These are phyloP conservation scores for Sialia sialis DNA, from an alignment of 2,113 vertebrate genomes.

Conservation along the genomic window DNA sequence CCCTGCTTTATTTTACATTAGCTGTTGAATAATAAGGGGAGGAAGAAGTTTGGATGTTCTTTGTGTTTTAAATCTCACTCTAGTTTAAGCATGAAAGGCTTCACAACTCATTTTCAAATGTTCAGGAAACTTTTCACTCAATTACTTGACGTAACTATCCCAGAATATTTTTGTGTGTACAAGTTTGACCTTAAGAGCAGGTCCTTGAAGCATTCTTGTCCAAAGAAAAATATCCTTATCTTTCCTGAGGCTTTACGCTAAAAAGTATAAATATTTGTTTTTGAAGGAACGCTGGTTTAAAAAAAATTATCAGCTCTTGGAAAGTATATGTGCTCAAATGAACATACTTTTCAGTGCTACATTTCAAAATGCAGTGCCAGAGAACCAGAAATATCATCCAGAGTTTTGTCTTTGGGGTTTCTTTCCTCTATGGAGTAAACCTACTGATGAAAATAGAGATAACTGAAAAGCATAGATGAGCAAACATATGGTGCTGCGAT, in stretches of 20 bases:
- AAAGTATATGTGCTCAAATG: neutral
- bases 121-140: neutral
- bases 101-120: neutral
- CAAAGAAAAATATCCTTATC: neutral
- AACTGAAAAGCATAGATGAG: neutral
- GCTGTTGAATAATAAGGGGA: neutral
- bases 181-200: neutral
- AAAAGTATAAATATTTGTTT: slow-evolving; percentile 7
- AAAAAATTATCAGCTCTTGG: neutral
- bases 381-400: neutral
- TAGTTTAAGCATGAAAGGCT: neutral
- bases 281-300: neutral
- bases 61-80: neutral
- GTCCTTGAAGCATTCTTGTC: neutral
- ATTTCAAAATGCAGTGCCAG: neutral
- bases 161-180: neutral
- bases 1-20: neutral
- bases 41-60: neutral
- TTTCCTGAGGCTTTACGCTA: neutral
- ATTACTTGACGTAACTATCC: neutral
- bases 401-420: neutral
- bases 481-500: neutral
- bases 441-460: neutral
- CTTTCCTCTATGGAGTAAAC: neutral
- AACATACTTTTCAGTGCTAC: neutral